Conservation (phyloP, 2,797 vertebrate species). For the Pempheris klunzingeri region DNA sequence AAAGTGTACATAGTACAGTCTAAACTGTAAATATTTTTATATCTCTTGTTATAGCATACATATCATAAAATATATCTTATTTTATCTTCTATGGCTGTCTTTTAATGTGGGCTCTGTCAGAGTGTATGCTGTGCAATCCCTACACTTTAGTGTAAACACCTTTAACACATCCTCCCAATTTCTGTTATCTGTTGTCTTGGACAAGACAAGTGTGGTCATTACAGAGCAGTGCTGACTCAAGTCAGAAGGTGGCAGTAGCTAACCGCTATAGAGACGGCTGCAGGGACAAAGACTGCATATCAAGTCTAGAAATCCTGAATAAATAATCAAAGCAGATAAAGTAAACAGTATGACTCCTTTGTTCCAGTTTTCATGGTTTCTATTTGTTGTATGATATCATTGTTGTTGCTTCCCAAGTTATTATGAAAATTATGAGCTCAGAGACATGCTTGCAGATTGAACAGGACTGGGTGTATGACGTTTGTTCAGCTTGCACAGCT, state of each 20-base stretch:
- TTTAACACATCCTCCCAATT: not conserved
- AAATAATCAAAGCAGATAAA: not conserved
- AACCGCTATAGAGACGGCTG: not conserved
- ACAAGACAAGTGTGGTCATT: not conserved
- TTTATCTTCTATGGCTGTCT: not conserved
- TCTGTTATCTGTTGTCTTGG: not conserved
- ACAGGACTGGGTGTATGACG: too few species aligned
- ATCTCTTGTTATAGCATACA: too few species aligned
- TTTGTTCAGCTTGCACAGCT: not conserved
- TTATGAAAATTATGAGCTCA: not conserved
- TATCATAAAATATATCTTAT: too few species aligned
- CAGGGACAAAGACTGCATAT: not conserved
- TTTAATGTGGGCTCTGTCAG: not conserved
- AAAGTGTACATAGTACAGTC: too few species aligned
- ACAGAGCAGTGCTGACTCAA: constrained; percentile 26
- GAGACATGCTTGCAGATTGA: not conserved
- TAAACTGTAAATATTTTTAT: too few species aligned
- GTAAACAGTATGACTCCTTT: not conserved
- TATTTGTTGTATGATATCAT: too few species aligned
- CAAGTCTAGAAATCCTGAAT: not conserved
- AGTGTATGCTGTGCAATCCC: not conserved
- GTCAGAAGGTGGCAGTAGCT: constrained; percentile 58
- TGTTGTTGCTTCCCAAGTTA: not conserved
- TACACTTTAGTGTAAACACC: not conserved
- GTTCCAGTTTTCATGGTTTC: not conserved